Evolutionary conservation across 2,888 invertebrate species (phyloP).

Genomic region (Drosophila histrio): DNA sequence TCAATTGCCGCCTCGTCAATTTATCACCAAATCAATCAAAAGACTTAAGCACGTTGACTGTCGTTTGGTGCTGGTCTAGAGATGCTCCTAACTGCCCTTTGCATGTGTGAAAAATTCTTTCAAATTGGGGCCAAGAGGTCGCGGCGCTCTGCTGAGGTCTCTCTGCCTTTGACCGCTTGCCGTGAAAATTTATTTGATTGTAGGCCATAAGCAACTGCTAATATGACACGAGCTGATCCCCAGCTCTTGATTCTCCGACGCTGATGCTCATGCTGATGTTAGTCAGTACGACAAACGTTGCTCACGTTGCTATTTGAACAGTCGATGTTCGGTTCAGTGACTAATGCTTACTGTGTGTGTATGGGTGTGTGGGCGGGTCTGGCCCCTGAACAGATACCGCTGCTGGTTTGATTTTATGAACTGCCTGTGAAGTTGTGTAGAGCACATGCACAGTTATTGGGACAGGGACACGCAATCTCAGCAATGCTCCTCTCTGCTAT

Average conservation of each 20-base stretch:
- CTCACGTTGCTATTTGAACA: slow-evolving; percentile 42
- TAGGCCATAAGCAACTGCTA: slow-evolving; percentile 73
- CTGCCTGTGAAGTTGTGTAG: slow-evolving; percentile 66
- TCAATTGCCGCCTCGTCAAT: slow-evolving; percentile 72
- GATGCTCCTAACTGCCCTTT: slow-evolving; percentile 30
- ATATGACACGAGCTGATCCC: slow-evolving; percentile 70
- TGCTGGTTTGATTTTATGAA: slow-evolving; percentile 72
- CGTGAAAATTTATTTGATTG: slow-evolving; percentile 79
- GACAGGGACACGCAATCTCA: slow-evolving; percentile 65
- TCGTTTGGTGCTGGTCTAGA: slow-evolving; percentile 12
- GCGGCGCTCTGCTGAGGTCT: slow-evolving; percentile 5
- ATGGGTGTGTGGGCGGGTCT: slow-evolving; percentile 37
- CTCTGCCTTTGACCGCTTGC: slow-evolving; percentile 69
- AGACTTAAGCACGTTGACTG: slow-evolving; percentile 49
- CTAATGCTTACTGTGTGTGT: slow-evolving; percentile 42
- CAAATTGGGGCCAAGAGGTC: slow-evolving; percentile 57
- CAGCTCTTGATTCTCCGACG: slow-evolving; percentile 8
- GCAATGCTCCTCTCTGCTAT: slow-evolving; percentile 40
- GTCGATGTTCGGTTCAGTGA: slow-evolving; percentile 46
- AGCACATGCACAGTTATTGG: slow-evolving; percentile 44
- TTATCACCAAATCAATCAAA: slow-evolving; percentile 78
- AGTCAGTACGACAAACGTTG: slow-evolving; percentile 31
- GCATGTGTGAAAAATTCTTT: slow-evolving; percentile 65
- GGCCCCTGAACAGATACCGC: slow-evolving; percentile 35
- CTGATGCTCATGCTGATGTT: slow-evolving; percentile 19